These are phyloP conservation scores for Zygothrica quintamaculata DNA, from an alignment of 2,888 invertebrate species.

Conservation along the genomic window DNA sequence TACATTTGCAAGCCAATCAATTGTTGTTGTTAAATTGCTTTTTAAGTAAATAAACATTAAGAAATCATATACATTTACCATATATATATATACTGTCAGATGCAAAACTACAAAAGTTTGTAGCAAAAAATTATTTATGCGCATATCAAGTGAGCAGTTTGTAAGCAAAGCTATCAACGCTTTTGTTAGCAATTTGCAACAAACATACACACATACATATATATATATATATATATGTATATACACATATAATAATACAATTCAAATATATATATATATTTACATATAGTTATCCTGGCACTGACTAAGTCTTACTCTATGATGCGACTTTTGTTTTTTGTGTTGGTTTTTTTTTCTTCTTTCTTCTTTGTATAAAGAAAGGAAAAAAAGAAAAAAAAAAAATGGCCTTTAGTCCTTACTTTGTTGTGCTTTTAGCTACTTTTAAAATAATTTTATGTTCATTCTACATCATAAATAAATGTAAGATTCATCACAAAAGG, in stretches of 20 bases:
- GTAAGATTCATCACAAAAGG: constrained; percentile 1
- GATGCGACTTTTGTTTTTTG: no score
- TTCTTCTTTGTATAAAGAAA: no score
- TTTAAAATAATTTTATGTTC: constrained; percentile 6
- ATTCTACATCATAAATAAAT: background rate
- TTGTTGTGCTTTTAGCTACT: constrained; percentile 10
- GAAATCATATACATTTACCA: no score
- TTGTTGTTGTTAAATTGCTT: constrained; percentile 62
- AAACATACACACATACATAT: constrained; percentile 17
- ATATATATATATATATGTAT: no score
- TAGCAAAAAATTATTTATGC: constrained; percentile 66
- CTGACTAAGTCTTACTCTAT: no score
- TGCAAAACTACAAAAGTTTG: constrained; percentile 7
- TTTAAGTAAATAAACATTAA: constrained; percentile 72
- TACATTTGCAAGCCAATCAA: constrained; percentile 79
- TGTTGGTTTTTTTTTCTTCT: no score
- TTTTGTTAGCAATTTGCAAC: constrained; percentile 64
- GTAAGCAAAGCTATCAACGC: constrained; percentile 56
- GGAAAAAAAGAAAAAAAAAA: no score
- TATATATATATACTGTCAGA: constrained; percentile 23
- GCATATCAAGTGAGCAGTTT: constrained; percentile 73
- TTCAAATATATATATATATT: no score
- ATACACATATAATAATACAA: no score
- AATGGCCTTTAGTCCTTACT: constrained; percentile 2
- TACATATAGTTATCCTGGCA: no score